Evolutionary conservation across 1,140 invertebrate species (phyloP), one percentile per base, ranked within the genome.

Genomic region (Acromyrmex echinatior): DNA sequence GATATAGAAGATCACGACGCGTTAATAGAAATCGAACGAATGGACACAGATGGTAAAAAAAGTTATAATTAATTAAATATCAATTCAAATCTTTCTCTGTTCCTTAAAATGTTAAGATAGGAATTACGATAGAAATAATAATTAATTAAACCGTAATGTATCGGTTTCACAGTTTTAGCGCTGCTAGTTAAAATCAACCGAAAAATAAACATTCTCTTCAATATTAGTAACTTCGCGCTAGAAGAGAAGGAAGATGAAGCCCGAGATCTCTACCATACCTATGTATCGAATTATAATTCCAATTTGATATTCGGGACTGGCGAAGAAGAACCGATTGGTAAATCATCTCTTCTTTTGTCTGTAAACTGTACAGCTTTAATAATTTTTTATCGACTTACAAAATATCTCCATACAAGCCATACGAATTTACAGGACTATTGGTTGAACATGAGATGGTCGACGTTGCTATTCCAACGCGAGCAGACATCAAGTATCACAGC

Each of bases 191-290:
- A 89, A 84, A 89, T 95, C 0, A 93, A 80, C 25, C 89, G 84
- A 14, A 95, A 94, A 88, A 87, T 93, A 2, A 86, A 74, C 0
- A 71, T 71, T 6, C 70, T 95, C 4, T 92, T 89, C n/a, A 87
- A 87, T 28, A 91, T 93, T 86, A 94, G 92, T 14, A 92, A 91
- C 53, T 87, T 95, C n/a, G 90, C 93, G 9, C 68, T 95, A 3
- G 89, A 89, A 14, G 65, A 89, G 31, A 93, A 90, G 25, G 89
- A 93, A 62, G 87, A 92, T 4, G 89, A 68, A 58, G 94, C 94
- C 0, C 91, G 71, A 71, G 90, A 95, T 73, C n/a, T 93, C 2
- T 95, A 95, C 39, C 91, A 95, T 68, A 93, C 51, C 85, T 95
- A 95, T 9, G 76, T 95, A 7, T 90, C 93, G 0, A 80, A 94